phyloP scores from a whole-genome alignment of 2,797 vertebrate genomes.

The Trematomus bernacchii region DNA sequence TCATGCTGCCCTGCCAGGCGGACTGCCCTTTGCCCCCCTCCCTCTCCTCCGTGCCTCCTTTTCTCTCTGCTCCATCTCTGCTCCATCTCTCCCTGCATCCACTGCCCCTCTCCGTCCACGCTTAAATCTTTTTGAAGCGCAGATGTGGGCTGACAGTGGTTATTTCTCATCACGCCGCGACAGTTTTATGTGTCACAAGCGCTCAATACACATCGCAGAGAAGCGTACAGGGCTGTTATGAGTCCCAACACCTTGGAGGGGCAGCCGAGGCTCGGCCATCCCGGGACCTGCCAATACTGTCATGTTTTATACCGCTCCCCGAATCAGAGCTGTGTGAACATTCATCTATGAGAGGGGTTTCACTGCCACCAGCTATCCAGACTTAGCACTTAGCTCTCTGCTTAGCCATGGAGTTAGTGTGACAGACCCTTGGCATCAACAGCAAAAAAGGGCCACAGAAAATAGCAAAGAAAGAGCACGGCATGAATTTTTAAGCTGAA shows the following conservation, averaged over 20 bases:
- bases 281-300: conserved; percentile 84
- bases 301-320: conserved; percentile 82
- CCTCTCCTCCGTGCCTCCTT: conserved; percentile 19
- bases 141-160: conserved; percentile 87
- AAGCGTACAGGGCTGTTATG: conserved; percentile 83
- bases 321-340: conserved; percentile 31
- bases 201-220: conserved; percentile 85
- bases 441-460: conserved; percentile 28
- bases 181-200: conserved; percentile 89
- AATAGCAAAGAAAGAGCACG: not conserved
- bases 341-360: conserved; percentile 27
- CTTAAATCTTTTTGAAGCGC: conserved; percentile 86
- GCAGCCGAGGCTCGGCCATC: conserved; percentile 65
- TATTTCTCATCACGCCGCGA: conserved; percentile 87
- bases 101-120: conserved; percentile 41
- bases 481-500: no score
- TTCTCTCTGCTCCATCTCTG: conserved; percentile 32
- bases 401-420: conserved; percentile 30
- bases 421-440: conserved; percentile 24
- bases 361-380: conserved; percentile 9
- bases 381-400: conserved; percentile 18
- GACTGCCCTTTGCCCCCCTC: conserved; percentile 45
- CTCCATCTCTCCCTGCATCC: conserved; percentile 24
- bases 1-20: conserved; percentile 50
- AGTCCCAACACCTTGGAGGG: conserved; percentile 77